phyloP scores from a whole-genome alignment of 1,140 invertebrate species.

The Pseudomyrmex pallidus region DNA sequence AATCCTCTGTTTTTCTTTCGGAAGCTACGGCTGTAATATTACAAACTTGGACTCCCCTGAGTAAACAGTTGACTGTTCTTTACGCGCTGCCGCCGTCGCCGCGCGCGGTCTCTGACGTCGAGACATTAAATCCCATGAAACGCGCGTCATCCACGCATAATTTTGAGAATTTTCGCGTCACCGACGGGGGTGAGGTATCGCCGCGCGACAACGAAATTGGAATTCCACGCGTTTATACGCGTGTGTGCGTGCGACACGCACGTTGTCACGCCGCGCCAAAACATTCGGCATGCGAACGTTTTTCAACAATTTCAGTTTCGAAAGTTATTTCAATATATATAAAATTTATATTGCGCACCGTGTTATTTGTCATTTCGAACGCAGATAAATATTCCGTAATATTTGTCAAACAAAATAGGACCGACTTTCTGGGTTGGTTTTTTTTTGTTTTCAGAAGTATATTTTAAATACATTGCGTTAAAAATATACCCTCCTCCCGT shows the following conservation, averaged over 20 bases:
- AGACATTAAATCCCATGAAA: constrained; percentile 60
- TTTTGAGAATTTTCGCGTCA: constrained; percentile 51
- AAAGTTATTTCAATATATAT: neutral
- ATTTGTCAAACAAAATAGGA: neutral
- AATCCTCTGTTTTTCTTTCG: constrained; percentile 59
- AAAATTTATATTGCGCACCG: neutral
- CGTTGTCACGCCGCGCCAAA: neutral
- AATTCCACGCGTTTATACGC: neutral
- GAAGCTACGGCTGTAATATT: constrained; percentile 47
- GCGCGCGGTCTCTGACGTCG: constrained; percentile 32
- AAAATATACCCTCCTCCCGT: neutral
- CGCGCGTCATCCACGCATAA: constrained; percentile 56
- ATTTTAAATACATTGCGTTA: constrained; percentile 42
- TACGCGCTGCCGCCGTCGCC: neutral
- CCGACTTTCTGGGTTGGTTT: no score
- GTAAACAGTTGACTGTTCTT: constrained; percentile 62
- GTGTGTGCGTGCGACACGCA: neutral
- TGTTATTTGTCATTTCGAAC: neutral
- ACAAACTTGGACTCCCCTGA: constrained; percentile 58
- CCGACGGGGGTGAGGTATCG: neutral
- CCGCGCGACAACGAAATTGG: constrained; percentile 20
- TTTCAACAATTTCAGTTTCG: neutral
- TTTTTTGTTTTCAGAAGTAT: neutral
- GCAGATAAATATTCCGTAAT: neutral
- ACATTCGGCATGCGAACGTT: neutral